These are phyloP conservation scores for Uria aalge DNA, from an alignment of 2,113 vertebrate species.

Conservation along the genomic window DNA sequence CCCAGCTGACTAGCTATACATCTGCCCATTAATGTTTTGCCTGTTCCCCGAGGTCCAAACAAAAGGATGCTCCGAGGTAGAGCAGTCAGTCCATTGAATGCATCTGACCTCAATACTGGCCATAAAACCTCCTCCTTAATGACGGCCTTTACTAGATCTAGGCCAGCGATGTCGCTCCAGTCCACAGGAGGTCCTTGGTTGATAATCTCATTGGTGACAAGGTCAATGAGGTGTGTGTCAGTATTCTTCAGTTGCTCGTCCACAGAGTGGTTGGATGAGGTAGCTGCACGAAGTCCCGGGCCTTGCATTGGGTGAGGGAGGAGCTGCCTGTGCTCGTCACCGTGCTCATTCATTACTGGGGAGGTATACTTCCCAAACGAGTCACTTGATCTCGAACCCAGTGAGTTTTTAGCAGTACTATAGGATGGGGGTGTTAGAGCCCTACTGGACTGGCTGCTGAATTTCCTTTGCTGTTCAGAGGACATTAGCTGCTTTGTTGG, in stretches of 20 bases:
- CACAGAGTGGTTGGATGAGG: slow-evolving; percentile 91
- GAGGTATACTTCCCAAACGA: slow-evolving; percentile 92
- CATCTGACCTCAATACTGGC: slow-evolving; percentile 96
- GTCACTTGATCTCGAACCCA: slow-evolving; percentile 87
- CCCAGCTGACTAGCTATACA: slow-evolving; percentile 97
- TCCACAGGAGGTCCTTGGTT: slow-evolving; percentile 92
- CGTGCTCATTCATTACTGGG: slow-evolving; percentile 86
- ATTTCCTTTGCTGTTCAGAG: slow-evolving; percentile 95
- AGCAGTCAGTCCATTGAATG: slow-evolving; percentile 92
- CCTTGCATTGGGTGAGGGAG: slow-evolving; percentile 88
- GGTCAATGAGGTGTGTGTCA: slow-evolving; percentile 92
- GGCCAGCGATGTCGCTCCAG: slow-evolving; percentile 96
- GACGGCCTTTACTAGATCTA: slow-evolving; percentile 94
- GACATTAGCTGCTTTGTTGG: slow-evolving; percentile 93
- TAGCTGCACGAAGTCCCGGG: slow-evolving; percentile 87
- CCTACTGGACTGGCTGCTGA: slow-evolving; percentile 89
- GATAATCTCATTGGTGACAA: slow-evolving; percentile 96
- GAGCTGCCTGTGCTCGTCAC: slow-evolving; percentile 91
- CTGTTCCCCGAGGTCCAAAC: slow-evolving; percentile 97
- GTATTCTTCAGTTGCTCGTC: slow-evolving; percentile 97
- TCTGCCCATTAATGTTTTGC: slow-evolving; percentile 91
- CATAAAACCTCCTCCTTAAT: slow-evolving; percentile 98
- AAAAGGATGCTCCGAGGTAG: slow-evolving; percentile 96
- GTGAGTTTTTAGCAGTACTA: slow-evolving; percentile 88
- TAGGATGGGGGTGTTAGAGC: slow-evolving; percentile 92